Conservation (phyloP, 2,113 vertebrate species). For the Panurus biarmicus region DNA sequence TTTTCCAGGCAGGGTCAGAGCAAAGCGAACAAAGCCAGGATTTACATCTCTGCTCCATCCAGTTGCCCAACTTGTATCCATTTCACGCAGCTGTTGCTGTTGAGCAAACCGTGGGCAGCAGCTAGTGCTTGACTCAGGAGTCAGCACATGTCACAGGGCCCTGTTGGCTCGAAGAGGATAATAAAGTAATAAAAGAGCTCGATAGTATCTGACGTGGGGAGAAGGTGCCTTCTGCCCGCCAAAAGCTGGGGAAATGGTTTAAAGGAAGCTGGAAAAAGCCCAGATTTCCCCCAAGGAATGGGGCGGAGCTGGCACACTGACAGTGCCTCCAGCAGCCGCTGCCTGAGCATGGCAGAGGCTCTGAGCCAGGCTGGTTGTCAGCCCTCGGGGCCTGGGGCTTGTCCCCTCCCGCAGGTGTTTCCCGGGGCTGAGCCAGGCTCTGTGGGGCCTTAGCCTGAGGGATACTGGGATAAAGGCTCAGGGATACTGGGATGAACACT, state of each 20-base stretch:
- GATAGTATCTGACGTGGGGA: not conserved
- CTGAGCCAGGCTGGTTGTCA: not conserved
- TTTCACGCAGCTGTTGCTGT: slow-evolving; percentile 53
- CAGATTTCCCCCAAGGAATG: not conserved
- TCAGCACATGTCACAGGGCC: slow-evolving; percentile 18
- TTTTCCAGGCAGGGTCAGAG: slow-evolving; percentile 51
- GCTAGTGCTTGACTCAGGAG: slow-evolving; percentile 33
- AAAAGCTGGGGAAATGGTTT: not conserved
- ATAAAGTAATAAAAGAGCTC: not conserved
- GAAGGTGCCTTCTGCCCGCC: not conserved
- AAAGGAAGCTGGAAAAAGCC: not conserved
- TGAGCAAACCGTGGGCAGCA: slow-evolving; percentile 46
- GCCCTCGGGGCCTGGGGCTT: no score
- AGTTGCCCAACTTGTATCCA: slow-evolving; percentile 45
- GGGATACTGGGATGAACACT: no score
- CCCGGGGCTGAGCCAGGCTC: no score
- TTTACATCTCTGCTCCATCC: slow-evolving; percentile 37
- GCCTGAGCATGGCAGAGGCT: not conserved
- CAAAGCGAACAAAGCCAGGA: slow-evolving; percentile 37
- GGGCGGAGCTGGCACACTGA: accelerated
- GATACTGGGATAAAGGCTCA: no score
- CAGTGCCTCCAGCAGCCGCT: not conserved
- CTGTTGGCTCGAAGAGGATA: not conserved
- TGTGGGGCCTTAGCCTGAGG: no score
- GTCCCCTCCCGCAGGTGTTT: no score